Evolutionary conservation across 1,140 invertebrate genomes (phyloP), one percentile per base, ranked within the genome.

Genomic region (Ceratitis capitata): DNA sequence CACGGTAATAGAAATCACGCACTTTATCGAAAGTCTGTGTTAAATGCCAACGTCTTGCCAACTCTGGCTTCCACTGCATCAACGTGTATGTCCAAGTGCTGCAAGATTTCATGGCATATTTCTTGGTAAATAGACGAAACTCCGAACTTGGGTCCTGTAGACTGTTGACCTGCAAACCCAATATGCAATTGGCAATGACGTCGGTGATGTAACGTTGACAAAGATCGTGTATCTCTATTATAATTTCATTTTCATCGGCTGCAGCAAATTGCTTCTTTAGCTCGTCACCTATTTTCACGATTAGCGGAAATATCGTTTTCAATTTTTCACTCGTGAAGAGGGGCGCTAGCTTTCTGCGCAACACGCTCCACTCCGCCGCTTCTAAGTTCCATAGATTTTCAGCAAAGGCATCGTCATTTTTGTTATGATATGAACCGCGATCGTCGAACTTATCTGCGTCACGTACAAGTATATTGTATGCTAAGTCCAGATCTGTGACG

Each of bases 161-260:
- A 1, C 93, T 93, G 85, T 95, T 93, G 3, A 92, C 92, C 2
- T 93, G 89, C 7, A 95, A 87, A 16, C 95, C 95, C 87, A 94
- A 95, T 7, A 93, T 93, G 69, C 93, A 93, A 6, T 90, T 92
- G 2, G 92, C 93, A 35, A 95, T 94, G 2, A 94, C 90, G 86
- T 96, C 95, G 32, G 94, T 94, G 0, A 93, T 93, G 84, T 93
- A 95, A 26, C 92, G 92, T 0, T 91, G 92, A 35, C 92, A 89
- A 0, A 93, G 32, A 12, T 93, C 92, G 74, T 92, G 92, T 3
- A 89, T 86, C 53, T 89, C 88, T 47, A 89, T 47, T 56, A 51
- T 82, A 19, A 51, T 49, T 3, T 82, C 23, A 5, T 4, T 16
- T n/a, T 5, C 56, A 56, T 84, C 49, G 19, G 3, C 23, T 19